Percentiles rank a stretch among this genome's conserved stretches.
phyloP scores from a whole-genome alignment of 2,888 invertebrate species.

The Amiota mariae region DNA sequence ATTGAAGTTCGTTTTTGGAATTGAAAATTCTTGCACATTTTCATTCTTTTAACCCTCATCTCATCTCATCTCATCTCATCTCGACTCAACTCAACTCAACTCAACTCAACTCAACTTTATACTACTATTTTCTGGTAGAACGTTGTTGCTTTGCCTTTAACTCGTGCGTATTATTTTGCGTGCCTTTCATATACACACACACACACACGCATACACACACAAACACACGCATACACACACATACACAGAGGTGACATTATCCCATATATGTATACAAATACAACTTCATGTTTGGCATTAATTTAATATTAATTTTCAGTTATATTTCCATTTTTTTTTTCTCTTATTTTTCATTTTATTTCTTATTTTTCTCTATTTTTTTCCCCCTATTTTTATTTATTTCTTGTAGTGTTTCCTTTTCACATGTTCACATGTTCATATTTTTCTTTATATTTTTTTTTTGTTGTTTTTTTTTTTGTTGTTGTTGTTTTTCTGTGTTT shows the following conservation, averaged over 20 bases:
- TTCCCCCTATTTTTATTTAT: slow-evolving; percentile 27
- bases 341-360: slow-evolving; percentile 31
- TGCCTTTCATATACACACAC: not conserved
- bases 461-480: slow-evolving; percentile 41
- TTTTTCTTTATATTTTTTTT: slow-evolving; percentile 54
- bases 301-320: slow-evolving; percentile 63
- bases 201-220: not conserved
- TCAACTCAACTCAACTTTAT: too few species aligned
- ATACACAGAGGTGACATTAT: slow-evolving; percentile 37
- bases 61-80: too few species aligned
- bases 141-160: slow-evolving; percentile 52
- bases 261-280: not conserved
- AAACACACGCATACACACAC: too few species aligned
- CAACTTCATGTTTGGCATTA: slow-evolving; percentile 66
- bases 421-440: slow-evolving; percentile 56
- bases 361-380: slow-evolving; percentile 29
- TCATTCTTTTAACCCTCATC: slow-evolving; percentile 50
- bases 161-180: not conserved
- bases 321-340: slow-evolving; percentile 50
- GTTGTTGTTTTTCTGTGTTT: slow-evolving; percentile 46
- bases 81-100: too few species aligned
- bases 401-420: slow-evolving; percentile 41
- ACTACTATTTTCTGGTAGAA: not conserved
- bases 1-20: slow-evolving; percentile 66
- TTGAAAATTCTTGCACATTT: slow-evolving; percentile 47